Base-by-base conservation (phyloP, 2,888 invertebrate species). In the Dryobotodes eremita region DNA sequence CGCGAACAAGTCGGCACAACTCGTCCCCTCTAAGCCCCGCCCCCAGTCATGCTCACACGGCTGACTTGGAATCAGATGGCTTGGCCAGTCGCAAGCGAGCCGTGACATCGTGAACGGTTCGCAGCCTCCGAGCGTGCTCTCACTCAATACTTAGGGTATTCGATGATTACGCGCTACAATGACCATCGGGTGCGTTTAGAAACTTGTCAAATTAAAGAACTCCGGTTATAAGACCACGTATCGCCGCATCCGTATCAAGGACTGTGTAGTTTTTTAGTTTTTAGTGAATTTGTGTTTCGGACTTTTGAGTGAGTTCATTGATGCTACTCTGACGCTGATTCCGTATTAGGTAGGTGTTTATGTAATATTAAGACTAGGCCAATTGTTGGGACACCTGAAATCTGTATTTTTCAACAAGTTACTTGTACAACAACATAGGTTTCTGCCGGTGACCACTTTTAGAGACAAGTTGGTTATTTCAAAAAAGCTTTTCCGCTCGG, bases 21-120 rank as follows among this genome's bases (percentile, higher is more conserved):
- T 89, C 88, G 88, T 91, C 92, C 93, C 93, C 87, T 89, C 89
- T 89, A 94, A 91, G 95, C 96, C 91, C 95, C 95, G 95, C 96
- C 96, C 95, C 92, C 90, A 82, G 89, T 90, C 93, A 93, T 97
- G 97, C 96, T 97, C 97, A 96, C 95, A 97, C 97, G 97, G 97
- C 95, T 97, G 95, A 97, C 92, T 97, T 96, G 96, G 94, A 96
- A 97, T 96, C 96, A 96, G 96, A 96, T 96, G 96, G 96, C 95
- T 95, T 93, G 96, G 96, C 95, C 97, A 97, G 97, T 97, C 96
- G 96, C 93, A 93, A 96, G 92, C 96, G 94, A 96, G 97, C 97
- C 97, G 96, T 96, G 95, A 93, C 94, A 95, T 95, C 96, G 96
- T 94, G 94, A 96, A 96, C 96, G 96, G 95, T 95, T 96, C 96